Conservation (phyloP, 30 jellyfish, hydroid and myxozoan species). For the Pseudorhiza aurosa region DNA sequence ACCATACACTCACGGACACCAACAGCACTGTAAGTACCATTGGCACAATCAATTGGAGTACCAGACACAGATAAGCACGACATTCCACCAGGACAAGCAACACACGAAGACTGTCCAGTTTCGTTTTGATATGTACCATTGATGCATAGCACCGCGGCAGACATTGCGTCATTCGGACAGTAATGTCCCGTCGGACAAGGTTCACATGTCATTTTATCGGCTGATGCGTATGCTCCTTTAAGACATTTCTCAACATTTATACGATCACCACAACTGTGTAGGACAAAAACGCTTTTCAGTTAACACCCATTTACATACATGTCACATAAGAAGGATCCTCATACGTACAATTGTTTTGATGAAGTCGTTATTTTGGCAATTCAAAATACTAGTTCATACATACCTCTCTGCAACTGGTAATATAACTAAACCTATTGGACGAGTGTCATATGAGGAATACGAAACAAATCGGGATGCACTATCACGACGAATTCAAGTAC, state of each 20-base stretch:
- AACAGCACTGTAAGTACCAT: constrained; percentile 45
- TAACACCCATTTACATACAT: too few relatives aligned
- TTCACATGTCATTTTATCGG: constrained; percentile 56
- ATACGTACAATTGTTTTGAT: too few relatives aligned
- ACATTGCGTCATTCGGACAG: constrained; percentile 69
- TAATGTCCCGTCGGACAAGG: constrained; percentile 88
- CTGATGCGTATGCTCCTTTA: constrained; percentile 68
- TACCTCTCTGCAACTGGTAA: too few relatives aligned
- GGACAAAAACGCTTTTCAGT: too few relatives aligned
- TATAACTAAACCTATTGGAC: too few relatives aligned
- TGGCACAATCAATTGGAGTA: constrained; percentile 48
- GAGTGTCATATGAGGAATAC: too few relatives aligned
- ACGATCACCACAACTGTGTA: constrained; percentile 29
- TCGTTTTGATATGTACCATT: constrained; percentile 79
- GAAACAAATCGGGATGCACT: too few relatives aligned
- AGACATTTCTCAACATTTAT: constrained; percentile 16
- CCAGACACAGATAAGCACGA: constrained; percentile 40
- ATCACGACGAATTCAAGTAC: too few relatives aligned
- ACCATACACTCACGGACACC: constrained; percentile 46
- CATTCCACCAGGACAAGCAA: constrained; percentile 62
- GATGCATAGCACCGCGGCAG: constrained; percentile 70
- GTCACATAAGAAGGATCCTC: too few relatives aligned
- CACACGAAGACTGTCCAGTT: constrained; percentile 64
- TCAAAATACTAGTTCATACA: too few relatives aligned
- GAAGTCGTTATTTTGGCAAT: too few relatives aligned